phyloP scores from a whole-genome alignment of 2,888 invertebrate species.

The Chironomus tentans region DNA sequence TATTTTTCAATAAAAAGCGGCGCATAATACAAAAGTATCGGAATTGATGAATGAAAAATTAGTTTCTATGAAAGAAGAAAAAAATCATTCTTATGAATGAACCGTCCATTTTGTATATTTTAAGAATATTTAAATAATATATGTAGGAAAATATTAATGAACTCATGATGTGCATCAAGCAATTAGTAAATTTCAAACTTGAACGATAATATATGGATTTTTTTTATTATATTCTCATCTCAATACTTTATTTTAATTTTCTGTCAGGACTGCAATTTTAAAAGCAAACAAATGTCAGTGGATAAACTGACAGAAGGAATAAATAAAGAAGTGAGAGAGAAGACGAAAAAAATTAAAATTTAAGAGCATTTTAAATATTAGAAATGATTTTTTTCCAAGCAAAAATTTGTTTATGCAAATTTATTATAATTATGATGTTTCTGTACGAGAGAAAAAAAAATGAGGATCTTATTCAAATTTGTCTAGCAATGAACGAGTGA shows the following conservation, averaged over 20 bases:
- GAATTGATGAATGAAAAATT: too few relatives aligned
- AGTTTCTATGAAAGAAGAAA: too few relatives aligned
- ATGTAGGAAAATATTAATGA: not conserved
- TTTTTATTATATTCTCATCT: not conserved
- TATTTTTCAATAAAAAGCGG: too few relatives aligned
- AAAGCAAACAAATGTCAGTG: constrained; percentile 12
- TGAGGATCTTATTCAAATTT: constrained; percentile 19
- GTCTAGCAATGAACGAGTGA: constrained; percentile 1
- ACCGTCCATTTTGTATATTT: not conserved
- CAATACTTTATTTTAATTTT: not conserved
- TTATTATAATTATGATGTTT: constrained; percentile 25
- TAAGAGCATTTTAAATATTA: constrained; percentile 27
- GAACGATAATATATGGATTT: not conserved
- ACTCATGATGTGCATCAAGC: not conserved
- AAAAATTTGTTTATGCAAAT: constrained; percentile 25
- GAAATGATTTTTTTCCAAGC: not conserved
- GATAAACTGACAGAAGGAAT: not conserved
- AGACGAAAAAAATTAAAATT: not conserved
- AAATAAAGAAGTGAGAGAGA: too few relatives aligned
- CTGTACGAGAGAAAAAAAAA: too few relatives aligned
- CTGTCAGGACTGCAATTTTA: constrained; percentile 24
- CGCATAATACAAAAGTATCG: too few relatives aligned
- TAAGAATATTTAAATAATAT: not conserved
- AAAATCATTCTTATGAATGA: not conserved
- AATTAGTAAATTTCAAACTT: not conserved